These are phyloP conservation scores for Cricetomys ansorgei DNA, from an alignment of 2,113 vertebrate genomes.

Conservation along the genomic window DNA sequence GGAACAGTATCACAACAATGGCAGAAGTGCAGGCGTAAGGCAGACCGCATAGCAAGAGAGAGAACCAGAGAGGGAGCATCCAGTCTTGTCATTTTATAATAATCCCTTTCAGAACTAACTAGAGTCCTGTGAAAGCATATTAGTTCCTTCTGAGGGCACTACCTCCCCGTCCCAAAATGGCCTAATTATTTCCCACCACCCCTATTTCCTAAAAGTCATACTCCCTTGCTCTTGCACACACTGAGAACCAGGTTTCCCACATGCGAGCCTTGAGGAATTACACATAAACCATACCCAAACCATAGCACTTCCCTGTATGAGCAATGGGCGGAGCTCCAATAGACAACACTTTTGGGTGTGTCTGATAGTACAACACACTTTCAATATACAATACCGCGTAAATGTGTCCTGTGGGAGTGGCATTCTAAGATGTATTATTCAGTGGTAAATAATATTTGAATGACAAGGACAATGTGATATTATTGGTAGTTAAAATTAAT, in stretches of 20 bases:
- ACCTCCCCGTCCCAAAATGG: neutral
- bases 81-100: neutral
- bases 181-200: neutral
- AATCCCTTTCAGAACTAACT: neutral
- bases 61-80: neutral
- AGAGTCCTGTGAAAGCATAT: neutral
- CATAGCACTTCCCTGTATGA: neutral
- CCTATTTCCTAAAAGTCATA: neutral
- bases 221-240: neutral
- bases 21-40: neutral
- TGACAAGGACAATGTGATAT: constrained; percentile 8
- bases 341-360: neutral
- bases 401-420: neutral
- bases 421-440: neutral
- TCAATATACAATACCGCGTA: neutral
- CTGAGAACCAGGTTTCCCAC: neutral
- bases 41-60: neutral
- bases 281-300: neutral
- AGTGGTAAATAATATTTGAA: constrained; percentile 14
- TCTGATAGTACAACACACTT: neutral
- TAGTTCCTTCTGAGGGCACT: neutral
- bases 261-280: neutral
- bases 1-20: neutral
- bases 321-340: neutral
- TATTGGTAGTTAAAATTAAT: constrained; percentile 35